Conservation (phyloP, 2,113 vertebrate genomes). For the Lucifuga dentata region DNA sequence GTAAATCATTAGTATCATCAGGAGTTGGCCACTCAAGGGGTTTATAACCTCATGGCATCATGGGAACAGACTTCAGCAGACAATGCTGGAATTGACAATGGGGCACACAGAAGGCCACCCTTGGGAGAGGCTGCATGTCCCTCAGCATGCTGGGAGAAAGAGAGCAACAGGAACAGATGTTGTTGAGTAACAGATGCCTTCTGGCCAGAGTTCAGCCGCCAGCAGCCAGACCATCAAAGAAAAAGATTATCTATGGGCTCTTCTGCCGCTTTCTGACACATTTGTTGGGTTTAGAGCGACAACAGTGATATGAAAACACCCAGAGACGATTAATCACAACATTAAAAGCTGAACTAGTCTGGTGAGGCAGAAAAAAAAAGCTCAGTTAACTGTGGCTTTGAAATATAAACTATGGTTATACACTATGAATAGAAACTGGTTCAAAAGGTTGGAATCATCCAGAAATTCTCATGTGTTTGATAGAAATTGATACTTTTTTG, state of each 20-base stretch:
- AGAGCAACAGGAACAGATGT: conserved; percentile 96
- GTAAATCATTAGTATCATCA: conserved; percentile 64
- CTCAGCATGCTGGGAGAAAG: conserved; percentile 89
- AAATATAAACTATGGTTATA: no score
- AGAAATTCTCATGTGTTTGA: no score
- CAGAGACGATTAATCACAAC: no score
- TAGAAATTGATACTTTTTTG: no score
- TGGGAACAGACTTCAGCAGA: conserved; percentile 86
- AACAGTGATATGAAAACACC: no score
- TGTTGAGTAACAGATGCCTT: conserved; percentile 94
- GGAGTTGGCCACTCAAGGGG: conserved; percentile 46
- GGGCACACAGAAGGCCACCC: conserved; percentile 89
- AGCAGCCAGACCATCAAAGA: conserved; percentile 86
- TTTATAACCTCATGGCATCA: conserved; percentile 78
- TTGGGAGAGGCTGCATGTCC: conserved; percentile 90
- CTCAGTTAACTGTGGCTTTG: no score
- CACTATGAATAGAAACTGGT: no score
- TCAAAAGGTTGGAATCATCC: no score
- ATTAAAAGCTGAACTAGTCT: no score
- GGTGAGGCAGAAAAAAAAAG: no score
- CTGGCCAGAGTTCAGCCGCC: conserved; percentile 88
- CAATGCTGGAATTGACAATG: conserved; percentile 91
- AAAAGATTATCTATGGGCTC: conserved; percentile 58
- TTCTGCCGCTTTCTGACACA: conserved; percentile 16
- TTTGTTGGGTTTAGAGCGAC: conserved; percentile 33